Evolutionary conservation across 1,140 invertebrate genomes (phyloP), one percentile per base, ranked within the genome.

Genomic region (Cydia splendana): DNA sequence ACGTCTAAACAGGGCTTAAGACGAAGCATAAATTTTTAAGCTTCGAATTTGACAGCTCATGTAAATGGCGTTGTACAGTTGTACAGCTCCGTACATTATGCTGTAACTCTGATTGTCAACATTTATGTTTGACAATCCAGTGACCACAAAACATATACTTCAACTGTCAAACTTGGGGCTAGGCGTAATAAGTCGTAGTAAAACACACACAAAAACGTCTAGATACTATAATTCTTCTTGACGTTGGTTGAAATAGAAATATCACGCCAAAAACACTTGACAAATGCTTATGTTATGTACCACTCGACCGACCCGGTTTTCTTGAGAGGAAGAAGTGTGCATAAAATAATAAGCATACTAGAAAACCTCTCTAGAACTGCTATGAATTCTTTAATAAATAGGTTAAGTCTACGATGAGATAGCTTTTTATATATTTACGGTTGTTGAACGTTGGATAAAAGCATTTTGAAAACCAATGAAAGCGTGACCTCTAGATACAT

Each of bases 301-400:
- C 57, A 24, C 57, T 62, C n/a, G 4, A 18, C 57, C 18, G 18
- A 62, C 53, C n/a, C 15, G 10, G n/a, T 18, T 24, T 53, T 18
- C 51, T 53, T 18, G 57, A 62, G 57, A 24, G 53, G 53, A 62
- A 24, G 10, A 62, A 62, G 9, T 2, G 2, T 24, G 57, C 57
- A 62, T 62, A 24, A 62, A 62, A 57, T 18, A 57, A 57, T 57
- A 57, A 57, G 53, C n/a, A 57, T 57, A 57, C 53, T 57, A 57
- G 15, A 57, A 18, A 62, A 12, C n/a, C 18, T 53, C 53, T 62
- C 6, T n/a, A 62, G 57, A 53, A n/a, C 20, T 24, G 51, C 57
- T 24, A 62, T 62, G 57, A 62, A 62, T 62, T 62, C 18, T 24
- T 20, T 62, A 24, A 24, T 24, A 62, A 62, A 62, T 62, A 62